Evolutionary conservation across 2,797 vertebrate species (phyloP).

Genomic region (Esox masquinongy): DNA sequence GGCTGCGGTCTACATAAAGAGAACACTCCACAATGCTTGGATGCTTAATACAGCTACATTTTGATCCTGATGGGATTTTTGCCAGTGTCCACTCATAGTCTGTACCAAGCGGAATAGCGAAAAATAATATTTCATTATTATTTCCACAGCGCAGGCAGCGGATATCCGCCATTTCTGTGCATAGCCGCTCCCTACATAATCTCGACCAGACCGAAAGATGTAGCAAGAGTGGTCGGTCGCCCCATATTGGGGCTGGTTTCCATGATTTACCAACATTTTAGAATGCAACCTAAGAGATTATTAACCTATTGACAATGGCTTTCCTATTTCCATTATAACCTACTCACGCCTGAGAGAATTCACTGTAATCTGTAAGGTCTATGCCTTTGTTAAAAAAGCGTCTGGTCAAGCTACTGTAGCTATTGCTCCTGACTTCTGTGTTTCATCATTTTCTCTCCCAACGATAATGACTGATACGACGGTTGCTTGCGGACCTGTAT

Average conservation of each 20-base stretch:
- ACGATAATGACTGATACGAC: constrained; percentile 60
- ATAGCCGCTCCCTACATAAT: background rate
- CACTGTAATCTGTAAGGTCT: background rate
- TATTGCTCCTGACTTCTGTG: constrained; percentile 9
- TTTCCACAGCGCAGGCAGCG: background rate
- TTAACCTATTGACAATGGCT: background rate
- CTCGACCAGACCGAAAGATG: background rate
- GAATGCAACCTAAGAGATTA: background rate
- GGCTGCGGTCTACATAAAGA: constrained; percentile 60
- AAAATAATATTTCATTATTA: background rate
- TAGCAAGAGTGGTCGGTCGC: background rate
- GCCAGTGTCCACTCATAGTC: background rate
- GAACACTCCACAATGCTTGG: constrained; percentile 5
- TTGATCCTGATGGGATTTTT: background rate
- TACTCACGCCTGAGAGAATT: background rate
- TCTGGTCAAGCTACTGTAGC: background rate
- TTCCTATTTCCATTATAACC: background rate
- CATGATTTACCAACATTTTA: background rate
- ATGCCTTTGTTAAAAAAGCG: background rate
- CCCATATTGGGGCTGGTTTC: background rate
- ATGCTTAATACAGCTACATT: background rate
- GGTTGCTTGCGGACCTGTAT: constrained; percentile 58
- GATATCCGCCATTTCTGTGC: background rate
- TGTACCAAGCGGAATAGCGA: background rate
- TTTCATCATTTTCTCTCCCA: constrained; percentile 30